These are phyloP conservation scores for Drosophila pallidifrons DNA, from an alignment of 1,140 invertebrate genomes.

Conservation along the genomic window DNA sequence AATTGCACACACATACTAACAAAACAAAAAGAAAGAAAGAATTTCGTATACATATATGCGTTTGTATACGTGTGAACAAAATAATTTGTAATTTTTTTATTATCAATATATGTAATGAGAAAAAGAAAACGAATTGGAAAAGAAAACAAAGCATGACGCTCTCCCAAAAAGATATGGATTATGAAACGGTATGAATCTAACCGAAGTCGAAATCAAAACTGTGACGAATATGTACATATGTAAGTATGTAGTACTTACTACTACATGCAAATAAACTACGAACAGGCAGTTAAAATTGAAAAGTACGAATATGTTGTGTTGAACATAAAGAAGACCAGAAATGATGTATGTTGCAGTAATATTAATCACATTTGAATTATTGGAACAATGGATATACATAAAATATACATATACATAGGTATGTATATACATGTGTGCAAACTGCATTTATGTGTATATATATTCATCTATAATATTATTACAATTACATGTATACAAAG, in stretches of 20 bases:
- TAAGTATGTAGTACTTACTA: slow-evolving; percentile 28
- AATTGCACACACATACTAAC: slow-evolving; percentile 54
- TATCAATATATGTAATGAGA: slow-evolving; percentile 54
- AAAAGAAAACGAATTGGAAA: slow-evolving; percentile 26
- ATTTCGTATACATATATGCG: slow-evolving; percentile 55
- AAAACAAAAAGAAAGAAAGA: slow-evolving; percentile 23
- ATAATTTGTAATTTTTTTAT: slow-evolving; percentile 65
- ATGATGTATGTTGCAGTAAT: slow-evolving; percentile 59
- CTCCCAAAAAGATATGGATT: slow-evolving; percentile 1
- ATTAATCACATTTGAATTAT: slow-evolving; percentile 45
- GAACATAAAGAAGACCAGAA: slow-evolving; percentile 24
- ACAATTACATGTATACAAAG: slow-evolving; percentile 79
- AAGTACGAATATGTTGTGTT: slow-evolving; percentile 17
- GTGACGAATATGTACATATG: slow-evolving; percentile 34
- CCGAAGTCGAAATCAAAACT: slow-evolving; percentile 38
- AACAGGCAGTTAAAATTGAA: slow-evolving; percentile 27
- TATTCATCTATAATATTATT: slow-evolving; percentile 62
- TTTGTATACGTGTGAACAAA: slow-evolving; percentile 26
- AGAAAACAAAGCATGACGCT: slow-evolving; percentile 8
- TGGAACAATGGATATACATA: slow-evolving; percentile 43
- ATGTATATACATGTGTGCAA: slow-evolving; percentile 51
- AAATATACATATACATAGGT: slow-evolving; percentile 22
- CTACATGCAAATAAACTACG: slow-evolving; percentile 20
- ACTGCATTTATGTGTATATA: slow-evolving; percentile 14
- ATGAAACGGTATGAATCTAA: slow-evolving; percentile 8